These are phyloP conservation scores for Philopotamus ludificatus DNA, from an alignment of 1,140 invertebrate species.

Conservation along the genomic window DNA sequence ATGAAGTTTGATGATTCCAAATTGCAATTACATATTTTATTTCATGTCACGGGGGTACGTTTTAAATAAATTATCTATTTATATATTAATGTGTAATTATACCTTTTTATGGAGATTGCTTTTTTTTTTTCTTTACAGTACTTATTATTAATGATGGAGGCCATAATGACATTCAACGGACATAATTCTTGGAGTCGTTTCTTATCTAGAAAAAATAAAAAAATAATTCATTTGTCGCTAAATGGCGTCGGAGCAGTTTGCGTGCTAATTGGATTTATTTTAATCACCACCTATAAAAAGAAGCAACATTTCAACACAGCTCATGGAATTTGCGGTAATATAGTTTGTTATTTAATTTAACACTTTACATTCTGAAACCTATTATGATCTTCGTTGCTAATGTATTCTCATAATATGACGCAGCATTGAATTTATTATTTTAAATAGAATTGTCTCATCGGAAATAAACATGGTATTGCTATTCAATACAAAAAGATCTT, in stretches of 20 bases:
- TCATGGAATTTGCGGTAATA: not conserved
- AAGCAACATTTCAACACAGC: not conserved
- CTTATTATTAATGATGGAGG: not conserved
- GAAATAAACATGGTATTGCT: no score
- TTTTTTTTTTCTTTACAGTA: not conserved
- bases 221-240: not conserved
- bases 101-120: no score
- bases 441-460: no score
- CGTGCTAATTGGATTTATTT: not conserved
- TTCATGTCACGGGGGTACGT: no score
- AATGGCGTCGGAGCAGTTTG: not conserved
- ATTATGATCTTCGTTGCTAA: not conserved
- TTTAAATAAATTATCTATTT: no score
- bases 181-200: not conserved
- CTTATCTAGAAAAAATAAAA: not conserved
- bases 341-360: not conserved
- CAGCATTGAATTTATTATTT: no score
- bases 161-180: not conserved
- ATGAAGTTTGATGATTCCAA: no score
- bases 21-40: no score
- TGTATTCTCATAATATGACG: no score
- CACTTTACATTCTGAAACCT: not conserved
- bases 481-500: no score
- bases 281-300: not conserved
- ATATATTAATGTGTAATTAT: no score